Conservation (phyloP, 2,888 invertebrate species). For the Neria commutata region DNA sequence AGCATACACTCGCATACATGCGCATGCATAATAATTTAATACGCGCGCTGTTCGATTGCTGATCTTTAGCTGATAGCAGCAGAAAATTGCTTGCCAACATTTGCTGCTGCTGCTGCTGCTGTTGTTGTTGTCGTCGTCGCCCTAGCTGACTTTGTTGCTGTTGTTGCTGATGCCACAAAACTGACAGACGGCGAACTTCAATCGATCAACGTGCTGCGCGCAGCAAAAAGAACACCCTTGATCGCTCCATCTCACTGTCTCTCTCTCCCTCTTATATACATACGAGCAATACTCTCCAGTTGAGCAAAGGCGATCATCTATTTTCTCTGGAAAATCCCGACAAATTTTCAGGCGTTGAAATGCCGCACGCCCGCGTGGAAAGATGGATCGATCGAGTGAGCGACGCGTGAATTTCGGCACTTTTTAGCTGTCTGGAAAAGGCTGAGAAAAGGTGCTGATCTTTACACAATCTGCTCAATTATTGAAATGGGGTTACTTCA, state of each 20-base stretch:
- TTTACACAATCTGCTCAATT: not conserved
- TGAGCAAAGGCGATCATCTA: no score
- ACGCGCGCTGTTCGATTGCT: conserved; percentile 17
- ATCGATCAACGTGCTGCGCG: conserved; percentile 32
- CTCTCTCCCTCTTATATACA: not conserved
- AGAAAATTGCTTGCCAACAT: conserved; percentile 13
- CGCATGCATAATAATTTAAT: conserved; percentile 14
- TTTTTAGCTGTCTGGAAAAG: conserved; percentile 30
- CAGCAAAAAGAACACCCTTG: conserved; percentile 17
- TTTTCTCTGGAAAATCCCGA: not conserved
- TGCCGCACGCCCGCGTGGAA: conserved; percentile 36
- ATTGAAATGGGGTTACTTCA: no score
- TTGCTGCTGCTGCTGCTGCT: conserved; percentile 23
- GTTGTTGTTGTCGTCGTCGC: conserved; percentile 30
- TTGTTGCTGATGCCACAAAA: conserved; percentile 51
- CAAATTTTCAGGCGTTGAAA: conserved; percentile 9
- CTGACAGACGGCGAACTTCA: conserved; percentile 55
- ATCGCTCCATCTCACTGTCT: no score
- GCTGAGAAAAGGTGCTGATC: not conserved
- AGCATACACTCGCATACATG: conserved; percentile 2
- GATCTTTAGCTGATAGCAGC: conserved; percentile 34
- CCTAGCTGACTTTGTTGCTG: conserved; percentile 12
- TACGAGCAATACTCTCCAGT: not conserved
- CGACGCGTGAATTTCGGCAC: conserved; percentile 44
- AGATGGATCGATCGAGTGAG: conserved; percentile 22